These are phyloP conservation scores for Andinoacara biseriatus DNA, from an alignment of 2,113 vertebrate genomes.

Conservation along the genomic window DNA sequence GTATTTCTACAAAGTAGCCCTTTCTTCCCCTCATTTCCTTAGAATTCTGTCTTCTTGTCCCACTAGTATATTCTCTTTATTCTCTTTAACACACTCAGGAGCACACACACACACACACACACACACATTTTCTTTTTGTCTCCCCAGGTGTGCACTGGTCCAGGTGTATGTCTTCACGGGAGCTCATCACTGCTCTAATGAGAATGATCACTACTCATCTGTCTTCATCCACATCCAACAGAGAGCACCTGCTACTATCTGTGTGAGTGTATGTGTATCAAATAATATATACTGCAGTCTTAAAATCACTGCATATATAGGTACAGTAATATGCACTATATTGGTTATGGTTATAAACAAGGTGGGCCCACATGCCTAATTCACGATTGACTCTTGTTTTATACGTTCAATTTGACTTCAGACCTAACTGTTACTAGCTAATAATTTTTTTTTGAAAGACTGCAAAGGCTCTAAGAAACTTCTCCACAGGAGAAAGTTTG, in stretches of 20 bases:
- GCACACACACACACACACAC: background rate
- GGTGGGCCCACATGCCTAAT: background rate
- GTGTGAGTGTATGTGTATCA: constrained; percentile 19
- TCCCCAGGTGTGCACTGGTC: constrained; percentile 75
- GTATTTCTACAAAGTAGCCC: constrained; percentile 6
- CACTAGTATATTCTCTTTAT: constrained; percentile 25
- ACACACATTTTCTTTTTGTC: constrained; percentile 57
- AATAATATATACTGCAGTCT: background rate
- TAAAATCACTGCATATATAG: constrained; percentile 8
- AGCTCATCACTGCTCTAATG: constrained; percentile 83
- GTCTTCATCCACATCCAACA: constrained; percentile 81
- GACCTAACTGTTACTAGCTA: background rate
- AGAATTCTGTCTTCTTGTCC: constrained; percentile 31
- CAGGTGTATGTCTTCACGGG: constrained; percentile 80
- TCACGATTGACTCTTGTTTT: background rate
- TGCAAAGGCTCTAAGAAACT: constrained; percentile 15
- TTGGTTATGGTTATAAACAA: background rate
- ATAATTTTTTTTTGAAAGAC: constrained; percentile 28
- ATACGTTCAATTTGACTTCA: background rate
- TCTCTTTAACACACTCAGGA: constrained; percentile 11
- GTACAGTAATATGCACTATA: constrained; percentile 5
- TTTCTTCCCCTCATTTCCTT: constrained; percentile 6
- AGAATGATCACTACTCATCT: constrained; percentile 80
- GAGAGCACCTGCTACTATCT: constrained; percentile 81
- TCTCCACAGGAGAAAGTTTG: constrained; percentile 34